phyloP scores from a whole-genome alignment of 2,888 invertebrate genomes.

The Netelia inedita region DNA sequence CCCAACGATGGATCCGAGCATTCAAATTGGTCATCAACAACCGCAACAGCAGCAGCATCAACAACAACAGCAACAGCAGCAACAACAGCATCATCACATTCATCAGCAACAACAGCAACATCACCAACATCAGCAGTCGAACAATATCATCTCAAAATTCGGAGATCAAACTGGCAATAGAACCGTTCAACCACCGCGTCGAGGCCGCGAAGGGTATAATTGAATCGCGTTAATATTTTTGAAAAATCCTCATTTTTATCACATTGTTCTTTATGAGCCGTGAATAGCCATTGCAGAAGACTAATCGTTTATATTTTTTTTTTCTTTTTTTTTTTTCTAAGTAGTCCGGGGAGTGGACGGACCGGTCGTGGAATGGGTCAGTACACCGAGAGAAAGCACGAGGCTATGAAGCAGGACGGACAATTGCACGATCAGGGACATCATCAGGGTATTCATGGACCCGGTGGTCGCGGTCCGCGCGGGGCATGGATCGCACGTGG shows the following conservation, averaged over 20 bases:
- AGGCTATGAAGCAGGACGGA: slow-evolving; percentile 76
- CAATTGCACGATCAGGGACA: slow-evolving; percentile 69
- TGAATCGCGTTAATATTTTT: not conserved
- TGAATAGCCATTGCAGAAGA: not conserved
- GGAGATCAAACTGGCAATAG: slow-evolving; percentile 78
- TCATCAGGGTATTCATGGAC: slow-evolving; percentile 75
- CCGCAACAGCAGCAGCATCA: slow-evolving; percentile 83
- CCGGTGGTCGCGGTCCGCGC: slow-evolving; percentile 83
- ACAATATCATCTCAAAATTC: slow-evolving; percentile 82
- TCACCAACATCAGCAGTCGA: slow-evolving; percentile 83
- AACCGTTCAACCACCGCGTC: slow-evolving; percentile 79
- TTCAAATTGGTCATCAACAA: slow-evolving; percentile 88
- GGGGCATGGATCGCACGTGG: slow-evolving; percentile 83
- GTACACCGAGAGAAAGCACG: slow-evolving; percentile 81
- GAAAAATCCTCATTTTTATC: not conserved
- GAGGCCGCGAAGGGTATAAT: slow-evolving; percentile 81
- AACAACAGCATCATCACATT: slow-evolving; percentile 89
- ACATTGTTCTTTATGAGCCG: not conserved
- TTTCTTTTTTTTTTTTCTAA: slow-evolving; percentile 16
- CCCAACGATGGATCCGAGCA: slow-evolving; percentile 94
- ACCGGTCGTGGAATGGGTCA: slow-evolving; percentile 80
- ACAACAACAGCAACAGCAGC: slow-evolving; percentile 80
- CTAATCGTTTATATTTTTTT: not conserved
- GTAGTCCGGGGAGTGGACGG: slow-evolving; percentile 79
- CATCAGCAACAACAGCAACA: slow-evolving; percentile 87